Evolutionary conservation across 2,113 vertebrate species (phyloP), one percentile per base, ranked within the genome.

Genomic region (Chaetorhynchus papuensis): DNA sequence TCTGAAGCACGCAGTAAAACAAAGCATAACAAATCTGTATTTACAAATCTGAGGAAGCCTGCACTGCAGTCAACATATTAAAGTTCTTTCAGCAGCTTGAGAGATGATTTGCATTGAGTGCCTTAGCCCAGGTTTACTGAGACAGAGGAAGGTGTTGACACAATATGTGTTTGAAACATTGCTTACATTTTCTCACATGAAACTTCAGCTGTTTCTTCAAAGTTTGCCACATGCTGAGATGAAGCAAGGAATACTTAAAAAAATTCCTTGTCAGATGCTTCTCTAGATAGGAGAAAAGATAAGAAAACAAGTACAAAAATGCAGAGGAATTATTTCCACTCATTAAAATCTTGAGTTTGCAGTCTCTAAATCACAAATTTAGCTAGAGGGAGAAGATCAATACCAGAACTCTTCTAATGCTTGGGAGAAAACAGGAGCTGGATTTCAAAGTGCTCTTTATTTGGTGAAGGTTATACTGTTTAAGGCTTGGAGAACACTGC

Each of bases 11-110:
- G 2, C 63, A 44, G 37, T 82, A 89, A 95, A 91, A 52, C 87
- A 91, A 88, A 96, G 59, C 59, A 42, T 74, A 95, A 96, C 93
- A 91, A 93, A 95, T 90, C 79, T 83, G 63, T 95, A 80, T 93
- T 95, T 95, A 93, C 82, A 87, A 90, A 92, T 78, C 80, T 89
- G 81, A 93, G 75, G 63, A 90, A 78, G 47, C 21, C 80, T 91
- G 82, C 44, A 28, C 84, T 90, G 78, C 35, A 93, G 85, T 93
- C 92, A 93, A 74, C 52, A 59, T 82, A 74, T 56, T 94, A 70
- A 89, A 78, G 89, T 54, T 92, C 30, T 83, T 85, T 85, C 56
- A 64, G 78, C 78, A 82, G 77, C 75, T 85, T 2, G 4, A 83
- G 84, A 69, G 27, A 60, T 93, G 84, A 87, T 95, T 88, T 97